These are phyloP conservation scores for Sciurus vulgaris DNA, from an alignment of 2,797 vertebrate species.

Conservation along the genomic window DNA sequence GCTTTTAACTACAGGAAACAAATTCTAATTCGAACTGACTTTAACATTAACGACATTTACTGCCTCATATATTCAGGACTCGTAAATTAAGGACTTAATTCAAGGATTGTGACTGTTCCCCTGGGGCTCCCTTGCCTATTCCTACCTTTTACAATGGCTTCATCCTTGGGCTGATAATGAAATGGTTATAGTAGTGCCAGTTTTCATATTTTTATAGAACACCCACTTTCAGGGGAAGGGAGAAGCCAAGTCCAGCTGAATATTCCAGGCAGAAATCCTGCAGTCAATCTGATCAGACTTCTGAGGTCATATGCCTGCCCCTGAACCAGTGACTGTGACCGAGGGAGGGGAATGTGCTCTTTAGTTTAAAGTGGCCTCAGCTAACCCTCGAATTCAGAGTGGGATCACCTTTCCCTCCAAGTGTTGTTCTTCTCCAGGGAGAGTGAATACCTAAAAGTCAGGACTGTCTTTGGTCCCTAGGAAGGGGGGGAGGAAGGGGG, in stretches of 20 bases:
- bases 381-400: neutral
- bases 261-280: neutral
- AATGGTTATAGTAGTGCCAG: neutral
- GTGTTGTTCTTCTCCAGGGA: neutral
- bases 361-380: neutral
- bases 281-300: neutral
- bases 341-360: neutral
- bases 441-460: neutral
- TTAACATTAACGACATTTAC: neutral
- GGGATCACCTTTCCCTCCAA: neutral
- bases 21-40: conserved; percentile 39
- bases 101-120: neutral
- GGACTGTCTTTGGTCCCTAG: neutral
- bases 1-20: neutral
- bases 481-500: neutral
- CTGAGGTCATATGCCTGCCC: neutral
- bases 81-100: neutral
- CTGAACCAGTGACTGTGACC: neutral
- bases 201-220: neutral
- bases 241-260: neutral
- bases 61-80: neutral
- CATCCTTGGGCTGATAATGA: neutral
- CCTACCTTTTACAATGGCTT: neutral
- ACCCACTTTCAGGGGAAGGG: neutral
- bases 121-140: neutral